Conservation (phyloP, 2,113 vertebrate species). For the Galemys pyrenaicus region DNA sequence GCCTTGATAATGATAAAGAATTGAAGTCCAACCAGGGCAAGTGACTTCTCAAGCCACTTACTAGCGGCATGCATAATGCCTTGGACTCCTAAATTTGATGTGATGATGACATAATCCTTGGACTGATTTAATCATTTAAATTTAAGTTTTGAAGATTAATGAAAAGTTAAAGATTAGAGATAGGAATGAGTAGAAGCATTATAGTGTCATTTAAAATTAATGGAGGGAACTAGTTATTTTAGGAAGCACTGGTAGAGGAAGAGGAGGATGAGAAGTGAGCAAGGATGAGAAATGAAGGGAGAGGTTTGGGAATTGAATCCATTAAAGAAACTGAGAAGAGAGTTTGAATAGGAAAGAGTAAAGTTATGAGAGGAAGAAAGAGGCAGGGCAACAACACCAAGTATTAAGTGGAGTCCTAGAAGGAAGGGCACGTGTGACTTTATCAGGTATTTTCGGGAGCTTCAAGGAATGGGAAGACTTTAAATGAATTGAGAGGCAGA, state of each 20-base stretch:
- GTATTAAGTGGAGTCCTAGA: background rate
- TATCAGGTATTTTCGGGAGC: background rate
- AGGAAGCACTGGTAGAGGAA: background rate
- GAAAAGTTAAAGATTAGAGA: background rate
- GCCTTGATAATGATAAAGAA: background rate
- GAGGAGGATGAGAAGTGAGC: background rate
- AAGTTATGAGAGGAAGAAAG: background rate
- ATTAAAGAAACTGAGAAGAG: background rate
- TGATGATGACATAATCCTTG: background rate
- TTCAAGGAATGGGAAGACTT: background rate
- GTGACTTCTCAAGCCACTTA: background rate
- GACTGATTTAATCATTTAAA: conserved; percentile 9
- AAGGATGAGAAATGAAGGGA: background rate
- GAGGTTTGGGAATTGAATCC: background rate
- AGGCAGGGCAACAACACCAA: background rate
- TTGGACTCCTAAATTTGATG: background rate
- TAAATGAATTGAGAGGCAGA: background rate
- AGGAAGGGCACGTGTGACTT: background rate
- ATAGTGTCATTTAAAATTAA: background rate
- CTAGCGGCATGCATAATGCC: background rate
- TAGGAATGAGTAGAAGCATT: background rate
- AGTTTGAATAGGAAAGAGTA: background rate
- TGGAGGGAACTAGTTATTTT: background rate
- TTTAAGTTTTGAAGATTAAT: background rate
- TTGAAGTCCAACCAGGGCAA: background rate